These are phyloP conservation scores for Gymnoscelis rufifasciata DNA, from an alignment of 2,888 invertebrate genomes.

Conservation along the genomic window DNA sequence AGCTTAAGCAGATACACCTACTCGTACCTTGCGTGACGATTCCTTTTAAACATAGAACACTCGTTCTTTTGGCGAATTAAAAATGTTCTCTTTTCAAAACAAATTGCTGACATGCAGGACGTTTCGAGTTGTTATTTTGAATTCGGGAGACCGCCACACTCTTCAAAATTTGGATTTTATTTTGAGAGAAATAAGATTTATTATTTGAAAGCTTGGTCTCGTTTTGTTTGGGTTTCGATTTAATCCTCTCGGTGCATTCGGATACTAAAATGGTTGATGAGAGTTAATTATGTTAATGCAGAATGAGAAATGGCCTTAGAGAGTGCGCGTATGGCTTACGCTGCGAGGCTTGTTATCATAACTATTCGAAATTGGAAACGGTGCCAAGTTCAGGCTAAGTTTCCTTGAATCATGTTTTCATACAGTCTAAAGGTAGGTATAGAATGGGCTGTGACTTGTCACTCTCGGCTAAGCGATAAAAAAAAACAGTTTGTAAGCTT, in stretches of 20 bases:
- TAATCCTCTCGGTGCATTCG: conserved; percentile 61
- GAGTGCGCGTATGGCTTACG: too few relatives aligned
- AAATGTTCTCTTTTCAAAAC: conserved; percentile 76
- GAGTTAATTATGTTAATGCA: conserved; percentile 69
- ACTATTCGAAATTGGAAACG: too few relatives aligned
- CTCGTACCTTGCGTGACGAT: conserved; percentile 71
- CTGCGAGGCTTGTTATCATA: too few relatives aligned
- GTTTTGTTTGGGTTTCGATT: conserved; percentile 48
- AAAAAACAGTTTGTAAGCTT: too few relatives aligned
- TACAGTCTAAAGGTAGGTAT: too few relatives aligned
- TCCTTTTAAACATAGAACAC: conserved; percentile 72
- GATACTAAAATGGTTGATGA: conserved; percentile 67
- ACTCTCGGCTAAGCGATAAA: too few relatives aligned
- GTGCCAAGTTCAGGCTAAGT: too few relatives aligned
- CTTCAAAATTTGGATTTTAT: neutral
- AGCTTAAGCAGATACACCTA: conserved; percentile 36
- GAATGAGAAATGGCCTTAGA: conserved; percentile 38
- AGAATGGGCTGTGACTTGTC: too few relatives aligned
- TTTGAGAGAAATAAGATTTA: conserved; percentile 21
- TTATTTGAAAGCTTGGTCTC: conserved; percentile 21
- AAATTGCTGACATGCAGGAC: conserved; percentile 77
- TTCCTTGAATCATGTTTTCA: too few relatives aligned
- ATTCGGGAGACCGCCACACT: conserved; percentile 55
- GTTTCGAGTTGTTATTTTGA: conserved; percentile 66
- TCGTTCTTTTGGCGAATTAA: conserved; percentile 76